Conservation (phyloP, 2,797 vertebrate genomes). For the Phataginus tricuspis region DNA sequence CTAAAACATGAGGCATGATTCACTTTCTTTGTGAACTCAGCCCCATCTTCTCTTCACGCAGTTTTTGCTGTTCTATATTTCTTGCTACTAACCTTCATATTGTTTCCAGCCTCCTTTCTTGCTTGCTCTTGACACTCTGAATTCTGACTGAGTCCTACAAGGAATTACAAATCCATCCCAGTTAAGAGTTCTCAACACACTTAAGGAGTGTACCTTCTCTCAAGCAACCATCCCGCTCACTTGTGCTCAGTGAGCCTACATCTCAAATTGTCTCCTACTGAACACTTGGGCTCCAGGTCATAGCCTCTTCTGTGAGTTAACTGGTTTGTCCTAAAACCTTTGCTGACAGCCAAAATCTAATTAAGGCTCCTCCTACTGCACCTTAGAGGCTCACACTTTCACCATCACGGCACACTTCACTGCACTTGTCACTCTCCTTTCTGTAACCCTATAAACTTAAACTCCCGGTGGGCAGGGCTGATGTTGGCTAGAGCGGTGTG, state of each 20-base stretch:
- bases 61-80: background rate
- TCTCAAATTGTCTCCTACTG: background rate
- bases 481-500: background rate
- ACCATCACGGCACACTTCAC: too few relatives aligned
- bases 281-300: background rate
- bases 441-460: background rate
- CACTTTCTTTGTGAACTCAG: background rate
- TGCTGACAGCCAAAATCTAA: background rate
- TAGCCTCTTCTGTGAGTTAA: background rate
- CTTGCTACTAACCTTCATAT: background rate
- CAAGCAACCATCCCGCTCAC: background rate
- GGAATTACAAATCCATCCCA: background rate
- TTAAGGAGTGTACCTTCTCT: background rate
- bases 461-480: background rate
- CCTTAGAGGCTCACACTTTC: background rate
- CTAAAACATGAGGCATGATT: background rate
- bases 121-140: background rate
- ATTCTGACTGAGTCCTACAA: background rate
- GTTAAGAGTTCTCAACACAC: background rate
- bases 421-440: background rate
- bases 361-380: background rate
- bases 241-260: background rate
- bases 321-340: background rate
- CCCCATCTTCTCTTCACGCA: background rate
- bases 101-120: background rate